Base-by-base conservation (phyloP, 2,797 vertebrate genomes). In the Typhlichthys subterraneus region DNA sequence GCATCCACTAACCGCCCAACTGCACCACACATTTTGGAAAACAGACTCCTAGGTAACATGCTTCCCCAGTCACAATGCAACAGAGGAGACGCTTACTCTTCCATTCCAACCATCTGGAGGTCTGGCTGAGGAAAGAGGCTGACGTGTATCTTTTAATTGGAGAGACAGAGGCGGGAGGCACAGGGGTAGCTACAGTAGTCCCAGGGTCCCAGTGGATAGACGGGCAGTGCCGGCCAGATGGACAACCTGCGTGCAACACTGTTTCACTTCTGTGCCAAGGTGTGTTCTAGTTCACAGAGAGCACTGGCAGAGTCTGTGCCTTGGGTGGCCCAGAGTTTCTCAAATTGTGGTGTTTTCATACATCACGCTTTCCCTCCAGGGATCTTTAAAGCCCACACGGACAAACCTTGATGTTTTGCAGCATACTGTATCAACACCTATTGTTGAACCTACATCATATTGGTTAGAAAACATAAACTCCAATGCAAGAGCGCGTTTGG, bases 111-210 rank as follows among this genome's bases (percentile, higher is more conserved):
- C 90, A 90, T 92, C 90, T 93, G 91, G 89, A 91, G 75, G 79
- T 84, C 86, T 85, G 82, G 81, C 81, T 76, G 76, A 73, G 84
- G 83, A 86, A 87, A 48, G 68, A 80, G 82, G 81, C 81, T 87
- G 84, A 86, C 85, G 84, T 84, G 83, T 87, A 89, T 88, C 83
- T 91, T 92, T 90, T 91, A 92, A 91, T 90, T 91, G 89, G 87
- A 86, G 71, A 88, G 84, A 86, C 81, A 81, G 80, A 80, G 70
- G 82, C 72, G 63, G 71, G 84, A 88, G 81, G 80, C 77, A 77
- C 72, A 70, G 59, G 81, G 79, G 77, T 70, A 80, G 68, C 80
- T 70, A 81, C 70, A 7, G 49, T 10, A 12, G 52, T 19, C 23
- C 55, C 78, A 77, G 72, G 83, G 85, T 86, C 89, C 85, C 87